These are phyloP conservation scores for Bombus ignitus DNA, from an alignment of 1,140 invertebrate species.

Conservation along the genomic window DNA sequence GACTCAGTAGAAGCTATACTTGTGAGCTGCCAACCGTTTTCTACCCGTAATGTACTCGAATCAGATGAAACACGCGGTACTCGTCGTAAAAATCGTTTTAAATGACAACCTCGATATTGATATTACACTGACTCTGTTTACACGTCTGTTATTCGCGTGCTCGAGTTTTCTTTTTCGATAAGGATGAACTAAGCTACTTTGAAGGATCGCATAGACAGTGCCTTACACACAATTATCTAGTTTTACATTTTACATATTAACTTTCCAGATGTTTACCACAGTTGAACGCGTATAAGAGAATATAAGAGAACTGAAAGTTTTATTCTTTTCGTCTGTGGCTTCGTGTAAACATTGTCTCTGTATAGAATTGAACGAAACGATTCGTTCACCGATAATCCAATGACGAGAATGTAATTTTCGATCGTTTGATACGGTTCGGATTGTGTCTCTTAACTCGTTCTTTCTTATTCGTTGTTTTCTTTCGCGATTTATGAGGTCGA, in stretches of 20 bases:
- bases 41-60: neutral
- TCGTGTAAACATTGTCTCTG: slow-evolving; percentile 68
- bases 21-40: neutral
- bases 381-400: neutral
- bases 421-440: slow-evolving; percentile 7
- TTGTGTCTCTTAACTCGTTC: neutral
- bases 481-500: neutral
- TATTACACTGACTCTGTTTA: slow-evolving; percentile 65
- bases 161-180: slow-evolving; percentile 58
- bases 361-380: slow-evolving; percentile 22
- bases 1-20: neutral
- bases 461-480: neutral
- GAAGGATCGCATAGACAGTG: slow-evolving; percentile 68
- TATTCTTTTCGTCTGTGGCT: slow-evolving; percentile 43
- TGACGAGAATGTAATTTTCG: slow-evolving; percentile 1
- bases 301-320: slow-evolving; percentile 44
- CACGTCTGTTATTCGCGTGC: slow-evolving; percentile 54
- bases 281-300: slow-evolving; percentile 54
- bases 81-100: neutral
- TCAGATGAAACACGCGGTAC: too few relatives aligned
- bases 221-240: slow-evolving; percentile 66
- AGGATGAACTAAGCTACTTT: slow-evolving; percentile 55
- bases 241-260: slow-evolving; percentile 66
- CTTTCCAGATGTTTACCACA: slow-evolving; percentile 67
- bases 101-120: neutral